Evolutionary conservation across 2,797 vertebrate species (phyloP), one percentile per base, ranked within the genome.

Genomic region (Argentina silus): DNA sequence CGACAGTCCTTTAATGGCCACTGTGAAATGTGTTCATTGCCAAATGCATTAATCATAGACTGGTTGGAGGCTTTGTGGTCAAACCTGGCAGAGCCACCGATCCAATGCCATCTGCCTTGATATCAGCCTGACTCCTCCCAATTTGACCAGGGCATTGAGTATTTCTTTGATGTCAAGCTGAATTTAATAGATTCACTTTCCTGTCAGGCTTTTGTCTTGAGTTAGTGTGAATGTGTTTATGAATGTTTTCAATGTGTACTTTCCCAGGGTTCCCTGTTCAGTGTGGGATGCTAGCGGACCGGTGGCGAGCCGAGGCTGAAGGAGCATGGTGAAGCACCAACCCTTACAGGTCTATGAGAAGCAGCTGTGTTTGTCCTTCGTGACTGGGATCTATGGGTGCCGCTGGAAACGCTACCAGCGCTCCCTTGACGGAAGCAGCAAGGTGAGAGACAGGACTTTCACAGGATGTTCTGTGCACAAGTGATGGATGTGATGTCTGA

Each of bases 401-500:
- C 97, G 98, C 83, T 99, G 97, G 98, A 98, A 99, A 92, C 96
- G 98, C 83, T 99, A 99, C 93, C 98, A 99, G 92, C 96, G 98
- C 79, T 99, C 96, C 82, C 97, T 98, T 77, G 98, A 99, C 76
- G 95, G 97, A 89, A 99, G 94, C 86, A 96, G 96, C 14, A 96
- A 92, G 96, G 98, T 98, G 86, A 91, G 95, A 73, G 17, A 1
- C 59, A 61, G 14, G 23, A 60, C 21, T 12, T 36, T 42, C 23
- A 42, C 23, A 15, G 12, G 21, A 27, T 59, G 56, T 14, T 59
- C 21, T 59, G 56, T 59, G 21, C 19, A 23, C 21, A 59, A 23
- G 27, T 59, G 3, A 17, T 53, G 6, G 51, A 8, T 59, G 56
- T 48, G 14, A n/a, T 53, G 51, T 53, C 51, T 53, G 4, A 53